Evolutionary conservation across 1,140 invertebrate genomes (phyloP), one percentile per base, ranked within the genome.

Genomic region (Piezodorus guildinii): DNA sequence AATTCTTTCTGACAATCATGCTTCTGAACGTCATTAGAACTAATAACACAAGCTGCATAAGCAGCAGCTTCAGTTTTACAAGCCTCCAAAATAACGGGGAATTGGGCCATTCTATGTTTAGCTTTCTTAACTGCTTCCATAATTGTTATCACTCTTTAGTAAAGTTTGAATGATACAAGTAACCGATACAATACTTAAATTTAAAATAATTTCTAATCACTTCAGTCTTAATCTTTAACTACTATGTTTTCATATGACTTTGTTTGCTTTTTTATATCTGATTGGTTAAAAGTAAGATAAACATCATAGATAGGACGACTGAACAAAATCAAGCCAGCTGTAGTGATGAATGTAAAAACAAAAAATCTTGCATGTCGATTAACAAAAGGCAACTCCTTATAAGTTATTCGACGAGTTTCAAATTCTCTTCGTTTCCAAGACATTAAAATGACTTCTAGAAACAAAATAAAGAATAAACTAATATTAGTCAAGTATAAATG

Each of bases 61-160:
- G 77, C 68, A 5, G 78, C 70, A 10, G 81, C 87, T 69, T 83
- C 77, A 69, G 81, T 80, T 9, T 79, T 76, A 74, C 90, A 93
- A 71, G 85, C 81, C 1, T 78, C 77, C 62, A 91, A 77, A 45
- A 91, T 68, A 44, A 81, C 65, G 2, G 90, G 89, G 76, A 89
- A 91, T 61, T 83, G 82, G 64, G 78, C 79, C 45, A 91, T 75
- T 70, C 89, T 77, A 52, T 80, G 74, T 70, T 80, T 83, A 0
- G 89, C 88, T 75, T 81, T 86, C 49, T 79, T 79, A 6, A 91
- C 86, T 30, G 88, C 80, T 73, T 92, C 90, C 89, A 93, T 91
- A 68, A 14, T 19, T 15, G 45, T 1, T 25, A 30, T 25, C 10
- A 51, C 21, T 39, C 8, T 39, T 17, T 17, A 49, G 1, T 12